Conservation (phyloP, 2,888 invertebrate genomes). For the Abscondita cerata region DNA sequence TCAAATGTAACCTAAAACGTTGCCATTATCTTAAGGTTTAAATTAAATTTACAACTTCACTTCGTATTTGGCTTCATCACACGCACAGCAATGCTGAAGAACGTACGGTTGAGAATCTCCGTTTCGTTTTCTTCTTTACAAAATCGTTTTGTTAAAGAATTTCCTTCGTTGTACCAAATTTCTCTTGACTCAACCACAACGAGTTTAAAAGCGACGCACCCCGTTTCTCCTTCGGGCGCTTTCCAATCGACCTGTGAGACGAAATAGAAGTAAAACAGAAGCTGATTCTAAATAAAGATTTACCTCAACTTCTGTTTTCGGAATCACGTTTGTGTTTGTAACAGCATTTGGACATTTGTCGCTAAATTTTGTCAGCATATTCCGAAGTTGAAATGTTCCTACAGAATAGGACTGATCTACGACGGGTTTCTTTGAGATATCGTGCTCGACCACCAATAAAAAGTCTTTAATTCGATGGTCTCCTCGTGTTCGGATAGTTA, state of each 20-base stretch:
- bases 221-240: conserved; percentile 79
- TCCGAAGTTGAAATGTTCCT: conserved; percentile 56
- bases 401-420: conserved; percentile 52
- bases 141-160: conserved; percentile 71
- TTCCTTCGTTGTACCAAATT: conserved; percentile 85
- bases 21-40: not conserved
- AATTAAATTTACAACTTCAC: conserved; percentile 56
- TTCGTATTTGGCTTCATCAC: conserved; percentile 97
- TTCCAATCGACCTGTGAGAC: conserved; percentile 84
- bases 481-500: conserved; percentile 18
- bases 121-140: conserved; percentile 73
- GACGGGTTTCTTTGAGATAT: conserved; percentile 59
- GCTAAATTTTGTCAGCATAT: conserved; percentile 71
- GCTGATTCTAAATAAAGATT: not conserved
- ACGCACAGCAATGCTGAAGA: conserved; percentile 87
- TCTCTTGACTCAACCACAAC: conserved; percentile 78
- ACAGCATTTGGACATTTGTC: conserved; percentile 85
- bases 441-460: conserved; percentile 79
- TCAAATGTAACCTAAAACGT: conserved; percentile 78
- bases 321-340: conserved; percentile 77
- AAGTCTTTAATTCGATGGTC: conserved; percentile 81
- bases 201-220: conserved; percentile 83
- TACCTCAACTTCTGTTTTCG: conserved; percentile 79
- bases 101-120: conserved; percentile 72
- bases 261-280: not conserved